These are phyloP conservation scores for Calvadosia cruxmelitensis DNA, from an alignment of 30 jellyfish, hydroid and myxozoan species.

Conservation along the genomic window DNA sequence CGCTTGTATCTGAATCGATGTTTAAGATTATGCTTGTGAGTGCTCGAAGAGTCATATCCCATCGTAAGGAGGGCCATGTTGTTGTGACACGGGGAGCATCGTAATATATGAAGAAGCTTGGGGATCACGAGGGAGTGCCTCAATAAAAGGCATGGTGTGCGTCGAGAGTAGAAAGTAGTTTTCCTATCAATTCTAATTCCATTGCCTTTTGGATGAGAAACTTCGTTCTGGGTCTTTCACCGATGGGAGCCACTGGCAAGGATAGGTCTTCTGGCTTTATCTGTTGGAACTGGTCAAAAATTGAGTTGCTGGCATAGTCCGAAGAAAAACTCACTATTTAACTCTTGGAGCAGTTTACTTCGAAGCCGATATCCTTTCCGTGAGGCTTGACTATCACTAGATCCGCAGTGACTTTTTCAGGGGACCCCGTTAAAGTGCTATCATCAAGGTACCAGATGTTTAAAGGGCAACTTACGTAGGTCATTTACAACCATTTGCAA, in stretches of 20 bases:
- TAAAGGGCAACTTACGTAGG: too few relatives aligned
- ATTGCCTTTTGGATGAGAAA: too few relatives aligned
- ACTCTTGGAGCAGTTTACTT: background rate
- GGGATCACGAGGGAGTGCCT: background rate
- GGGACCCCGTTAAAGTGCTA: too few relatives aligned
- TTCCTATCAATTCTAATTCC: too few relatives aligned
- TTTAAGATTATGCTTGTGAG: background rate
- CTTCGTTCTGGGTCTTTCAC: too few relatives aligned
- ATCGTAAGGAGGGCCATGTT: background rate
- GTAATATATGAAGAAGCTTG: background rate
- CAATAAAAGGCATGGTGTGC: background rate
- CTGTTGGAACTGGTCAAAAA: background rate
- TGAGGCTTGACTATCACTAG: too few relatives aligned
- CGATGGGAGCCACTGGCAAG: background rate
- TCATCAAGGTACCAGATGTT: too few relatives aligned
- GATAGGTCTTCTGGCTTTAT: background rate
- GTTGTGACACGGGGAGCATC: background rate
- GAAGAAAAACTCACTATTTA: background rate
- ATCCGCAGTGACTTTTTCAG: too few relatives aligned
- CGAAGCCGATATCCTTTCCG: too few relatives aligned
- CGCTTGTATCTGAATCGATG: background rate
- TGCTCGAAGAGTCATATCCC: background rate
- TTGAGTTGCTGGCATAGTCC: background rate
- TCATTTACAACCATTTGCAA: too few relatives aligned
- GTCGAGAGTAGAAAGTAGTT: background rate